Base-by-base conservation (phyloP, 2,888 invertebrate genomes). In the Bellardia bayeri region DNA sequence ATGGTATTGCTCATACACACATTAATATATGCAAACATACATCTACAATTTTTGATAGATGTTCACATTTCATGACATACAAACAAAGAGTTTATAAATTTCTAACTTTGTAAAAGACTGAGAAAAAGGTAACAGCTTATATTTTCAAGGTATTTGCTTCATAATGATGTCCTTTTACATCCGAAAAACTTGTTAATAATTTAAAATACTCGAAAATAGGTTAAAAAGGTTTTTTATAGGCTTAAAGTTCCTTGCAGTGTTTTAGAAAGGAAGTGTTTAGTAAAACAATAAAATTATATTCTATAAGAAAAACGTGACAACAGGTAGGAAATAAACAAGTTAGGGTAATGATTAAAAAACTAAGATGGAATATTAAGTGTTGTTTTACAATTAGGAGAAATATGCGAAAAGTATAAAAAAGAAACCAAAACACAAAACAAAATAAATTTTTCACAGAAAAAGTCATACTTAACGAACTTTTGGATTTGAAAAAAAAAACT, bases 231-330 rank as follows among this genome's bases (percentile, higher is more conserved):
- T 66, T 45, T 83, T 49, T 63, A 40, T 6, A n/a, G 11, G n/a
- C 30, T 58, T 45, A 45, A 9, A 61, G 33, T 79, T 79, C n/a
- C 23, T 78, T 30, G 13, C 2, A 1, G 16, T 54, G 16, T 54
- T 3, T 23, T 56, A 23, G 3, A 2, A 30, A 56, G 7, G 2
- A 16, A 69, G 11, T 56, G 3, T 42, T n/a, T 54, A 14, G 23
- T 51, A 30, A 33, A 74, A 56, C 30, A 81, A 81, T 81, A 23
- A 64, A 56, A 74, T 66, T 33, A 16, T 13, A 56, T 82, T 82
- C 76, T 61, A 69, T 76, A 30, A 30, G 68, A 42, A 61, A 76
- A 61, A 82, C 82, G 82, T 82, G 69, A 82, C 61, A 82, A 66
- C 74, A 74, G 56, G 49, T 61, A 61, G 58, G 6, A 68, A 5